Base-by-base conservation (phyloP, 1,140 invertebrate species). In the Archegozetes longisetosus region DNA sequence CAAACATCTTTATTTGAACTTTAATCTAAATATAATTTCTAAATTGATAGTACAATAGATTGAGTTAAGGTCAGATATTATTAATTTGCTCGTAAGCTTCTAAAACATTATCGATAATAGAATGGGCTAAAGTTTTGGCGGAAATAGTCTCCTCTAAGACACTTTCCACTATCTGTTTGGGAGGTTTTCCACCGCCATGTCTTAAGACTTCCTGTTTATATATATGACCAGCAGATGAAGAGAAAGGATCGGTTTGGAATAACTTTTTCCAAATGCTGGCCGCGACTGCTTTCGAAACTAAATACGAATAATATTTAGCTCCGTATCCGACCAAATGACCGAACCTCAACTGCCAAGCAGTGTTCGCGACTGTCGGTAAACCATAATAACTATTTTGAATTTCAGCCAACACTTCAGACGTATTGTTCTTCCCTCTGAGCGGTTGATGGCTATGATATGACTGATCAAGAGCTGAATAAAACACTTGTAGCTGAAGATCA, bases 271-370 rank as follows among this genome's bases (percentile, higher is more conserved):
- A 98, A 62, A 95, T 92, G 76, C 83, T 83, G 26, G 88, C 86
- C 0, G 94, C 92, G 46, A 96, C 81, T 23, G 92, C 87, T 65
- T 88, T 79, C 0, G 94, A 96, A 67, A 97, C 84, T 52, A 97
- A 74, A 74, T 99, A 98, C 0, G 93, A 87, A 72, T 98, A 98
- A 75, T 98, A 98, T 73, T 95, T 96, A 0, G 91, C 92, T 28
- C 94, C 95, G 73, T 99, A 98, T 2, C 92, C 91, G 4, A 97
- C 87, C 28, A 98, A 74, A 74, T 99, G 95, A 59, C 89, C 86
- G 76, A 98, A 98, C 53, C 93, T 77, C 61, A 94, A 78, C 70
- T 98, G 93, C 88, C 90, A 97, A 13, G 93, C 90, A 65, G 91
- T 95, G 71, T 88, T 82, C 58, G 82, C 76, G 2, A 95, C 83